A percentile compares a stretch with the other conserved stretches of the same genome.
Conservation (phyloP, 2,113 vertebrate species). For the Uria aalge region DNA sequence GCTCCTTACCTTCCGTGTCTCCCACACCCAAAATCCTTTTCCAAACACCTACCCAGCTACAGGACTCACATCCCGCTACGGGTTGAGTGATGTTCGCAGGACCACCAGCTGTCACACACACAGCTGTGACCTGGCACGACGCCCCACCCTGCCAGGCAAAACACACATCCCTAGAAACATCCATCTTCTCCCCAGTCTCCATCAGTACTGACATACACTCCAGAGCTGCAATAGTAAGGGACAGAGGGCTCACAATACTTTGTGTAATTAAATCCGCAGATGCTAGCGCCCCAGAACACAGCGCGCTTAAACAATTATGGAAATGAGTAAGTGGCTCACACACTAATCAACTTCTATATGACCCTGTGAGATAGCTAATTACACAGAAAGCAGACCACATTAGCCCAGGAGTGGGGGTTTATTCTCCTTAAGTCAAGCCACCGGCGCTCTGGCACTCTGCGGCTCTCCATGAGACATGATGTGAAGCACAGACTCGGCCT, state of each 20-base stretch:
- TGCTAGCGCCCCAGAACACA: neutral
- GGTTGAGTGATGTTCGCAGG: accelerated
- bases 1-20: too few relatives aligned
- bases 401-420: neutral
- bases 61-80: accelerated
- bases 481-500: neutral
- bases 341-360: neutral
- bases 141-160: accelerated
- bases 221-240: neutral
- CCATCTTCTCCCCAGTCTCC: neutral
- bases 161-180: accelerated
- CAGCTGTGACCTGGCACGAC: accelerated
- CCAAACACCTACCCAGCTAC: neutral
- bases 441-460: neutral
- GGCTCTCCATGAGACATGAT: neutral
- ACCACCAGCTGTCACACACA: accelerated
- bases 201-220: accelerated
- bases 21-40: accelerated
- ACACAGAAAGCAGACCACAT: neutral
- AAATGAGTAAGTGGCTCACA: neutral
- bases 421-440: neutral
- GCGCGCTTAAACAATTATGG: neutral
- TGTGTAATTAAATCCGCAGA: neutral
- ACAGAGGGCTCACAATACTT: neutral
- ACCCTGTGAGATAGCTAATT: neutral